A percentile compares a stretch with the other conserved stretches of the same genome.
Conservation (phyloP, 2,113 vertebrate species). For the Larimichthys polyactis region DNA sequence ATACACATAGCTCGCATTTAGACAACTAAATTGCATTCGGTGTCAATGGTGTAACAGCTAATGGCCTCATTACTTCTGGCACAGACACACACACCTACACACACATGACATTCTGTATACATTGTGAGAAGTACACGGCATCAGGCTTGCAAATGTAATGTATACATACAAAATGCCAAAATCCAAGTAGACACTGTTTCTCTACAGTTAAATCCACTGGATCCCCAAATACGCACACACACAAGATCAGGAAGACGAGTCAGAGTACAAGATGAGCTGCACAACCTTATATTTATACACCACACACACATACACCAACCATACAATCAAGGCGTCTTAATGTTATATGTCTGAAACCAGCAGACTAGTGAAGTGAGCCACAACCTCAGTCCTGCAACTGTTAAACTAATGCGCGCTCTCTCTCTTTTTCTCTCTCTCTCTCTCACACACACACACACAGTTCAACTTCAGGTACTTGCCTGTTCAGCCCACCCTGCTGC, state of each 20-base stretch:
- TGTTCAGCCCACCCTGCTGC: constrained; percentile 2
- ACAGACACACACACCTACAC: not conserved
- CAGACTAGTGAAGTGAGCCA: not conserved
- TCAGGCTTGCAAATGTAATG: not conserved
- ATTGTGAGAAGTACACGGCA: not conserved
- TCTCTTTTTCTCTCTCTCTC: not conserved
- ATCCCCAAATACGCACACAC: constrained; percentile 1
- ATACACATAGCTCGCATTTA: not conserved
- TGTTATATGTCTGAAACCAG: not conserved
- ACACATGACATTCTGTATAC: not conserved
- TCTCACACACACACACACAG: not conserved
- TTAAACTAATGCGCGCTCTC: not conserved
- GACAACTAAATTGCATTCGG: constrained; percentile 25
- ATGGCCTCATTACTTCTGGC: constrained; percentile 48
- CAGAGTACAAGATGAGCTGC: not conserved
- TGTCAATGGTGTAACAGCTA: constrained; percentile 37
- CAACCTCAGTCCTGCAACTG: constrained; percentile 14
- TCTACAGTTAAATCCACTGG: constrained; percentile 29
- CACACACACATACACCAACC: not conserved
- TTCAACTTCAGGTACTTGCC: not conserved
- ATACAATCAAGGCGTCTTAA: not conserved
- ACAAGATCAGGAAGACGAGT: constrained; percentile 8
- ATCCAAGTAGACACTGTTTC: constrained; percentile 9
- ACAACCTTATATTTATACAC: constrained; percentile 19
- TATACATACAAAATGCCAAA: not conserved